Base-by-base conservation (phyloP, 2,797 vertebrate genomes). In the Intellagama lesueurii region DNA sequence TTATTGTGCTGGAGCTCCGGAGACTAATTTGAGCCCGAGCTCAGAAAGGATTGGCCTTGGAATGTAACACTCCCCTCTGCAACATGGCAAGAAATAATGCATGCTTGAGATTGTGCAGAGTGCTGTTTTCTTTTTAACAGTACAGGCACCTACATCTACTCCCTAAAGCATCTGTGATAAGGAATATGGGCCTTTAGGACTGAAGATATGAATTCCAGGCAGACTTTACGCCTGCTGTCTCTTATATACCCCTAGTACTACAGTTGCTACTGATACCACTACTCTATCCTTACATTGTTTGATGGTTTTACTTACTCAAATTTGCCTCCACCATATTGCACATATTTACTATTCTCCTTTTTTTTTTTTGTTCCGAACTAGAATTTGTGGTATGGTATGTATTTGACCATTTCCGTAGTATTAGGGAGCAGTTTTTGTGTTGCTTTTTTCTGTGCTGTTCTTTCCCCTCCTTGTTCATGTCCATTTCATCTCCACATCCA, bases 361-460 rank as follows among this genome's bases (percentile, higher is more conserved):
- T 40, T 40, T 8, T 79, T 87, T 44, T 0, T 69, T 32, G 12
- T 60, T 9, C 26, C 24, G 30, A 44, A n/a, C 40, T 12, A 16
- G 12, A 66, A 72, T 40, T 17, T 80, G 26, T 26, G 22, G 7
- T 0, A 1, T n/a, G 28, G 4, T 86, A 49, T 88, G 35, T 68
- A 79, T 84, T 82, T 80, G 85, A 88, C 69, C 40, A 90, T 88
- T 9, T 89, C 44, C 5, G 40, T 28, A 80, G 86, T 93, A 52
- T 3, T 12, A 73, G 17, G 24, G 52, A 75, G 26, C 12, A 75
- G 56, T 52, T 12, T 6, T 17, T 32, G 32, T 56, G 17, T 4
- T 70, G 22, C n/a, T 26, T 3, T 8, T 66, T 85, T 24, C 6
- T 19, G 28, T 77, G 16, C 32, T 26, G 2, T 73, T 49, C 2